Evolutionary conservation across 2,113 vertebrate species (phyloP), one percentile per base, ranked within the genome.

Genomic region (Burhinus bistriatus): DNA sequence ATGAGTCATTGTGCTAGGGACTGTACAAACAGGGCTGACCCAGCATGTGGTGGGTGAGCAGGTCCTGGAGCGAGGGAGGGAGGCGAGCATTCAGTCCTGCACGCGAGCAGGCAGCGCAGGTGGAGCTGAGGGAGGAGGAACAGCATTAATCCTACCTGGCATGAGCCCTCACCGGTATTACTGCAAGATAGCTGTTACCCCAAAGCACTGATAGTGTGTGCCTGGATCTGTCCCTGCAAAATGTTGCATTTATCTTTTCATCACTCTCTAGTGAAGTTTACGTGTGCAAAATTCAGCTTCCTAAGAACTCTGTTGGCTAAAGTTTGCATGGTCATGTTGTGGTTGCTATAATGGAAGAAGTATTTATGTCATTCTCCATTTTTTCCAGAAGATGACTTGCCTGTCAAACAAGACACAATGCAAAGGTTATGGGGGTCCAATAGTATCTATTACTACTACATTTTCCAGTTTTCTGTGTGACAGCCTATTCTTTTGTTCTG

Each of bases 101-200:
- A 54, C 0, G 0, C 0, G 2, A 85, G n/a, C 65, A 52, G 36
- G 30, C 18, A 45, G 36, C 0, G 0, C 83, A 86, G 77, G 84
- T 85, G 77, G 26, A 75, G 61, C 44, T n/a, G 44, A 47, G 36
- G 44, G 34, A 80, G 21, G 23, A 82, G 36, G 44, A 91, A 30
- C 23, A 0, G 0, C 62, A 49, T 84, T 34, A 54, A 38, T 57
- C 40, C 23, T 90, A 36, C 25, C 52, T 47, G 14, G 26, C 36
- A 34, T 64, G 38, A 82, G 29, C 12, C 34, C 5, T 88, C 36
- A 6, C 15, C 17, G 14, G 5, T 68, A 36, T 21, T 49, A 38
- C 21, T 30, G 51, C 66, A 30, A 61, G 36, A 38, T 0, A 62
- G 29, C 6, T 83, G 23, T n/a, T 87, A 64, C 27, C 22, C 8